Percentiles rank a stretch among this genome's conserved stretches.
Evolutionary conservation across 1,140 invertebrate species (phyloP).

Genomic region (Drosophila repletoides): DNA sequence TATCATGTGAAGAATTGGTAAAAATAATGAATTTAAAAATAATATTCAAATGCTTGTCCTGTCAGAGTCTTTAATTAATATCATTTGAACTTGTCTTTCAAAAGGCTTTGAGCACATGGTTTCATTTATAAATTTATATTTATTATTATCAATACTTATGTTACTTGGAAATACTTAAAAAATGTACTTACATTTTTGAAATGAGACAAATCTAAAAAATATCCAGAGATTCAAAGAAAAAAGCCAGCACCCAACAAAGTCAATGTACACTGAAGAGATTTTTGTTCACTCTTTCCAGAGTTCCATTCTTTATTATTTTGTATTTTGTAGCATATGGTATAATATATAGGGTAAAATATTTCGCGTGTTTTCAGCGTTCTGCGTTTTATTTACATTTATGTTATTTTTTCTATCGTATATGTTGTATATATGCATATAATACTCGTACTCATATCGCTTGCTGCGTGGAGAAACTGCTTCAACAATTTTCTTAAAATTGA

Average conservation of each 20-base stretch:
- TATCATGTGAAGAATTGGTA: too few relatives aligned
- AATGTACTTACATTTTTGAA: too few relatives aligned
- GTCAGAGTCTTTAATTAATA: too few relatives aligned
- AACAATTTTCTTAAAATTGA: slow-evolving; percentile 50
- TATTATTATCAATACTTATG: too few relatives aligned
- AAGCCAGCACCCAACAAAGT: not conserved
- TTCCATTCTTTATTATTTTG: slow-evolving; percentile 55
- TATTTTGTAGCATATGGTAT: slow-evolving; percentile 43
- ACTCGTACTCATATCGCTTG: slow-evolving; percentile 31
- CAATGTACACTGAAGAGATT: not conserved
- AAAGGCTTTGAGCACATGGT: too few relatives aligned
- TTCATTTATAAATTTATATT: too few relatives aligned
- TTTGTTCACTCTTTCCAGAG: slow-evolving; percentile 60
- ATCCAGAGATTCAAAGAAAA: not conserved
- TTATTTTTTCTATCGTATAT: slow-evolving; percentile 52
- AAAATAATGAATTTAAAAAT: too few relatives aligned
- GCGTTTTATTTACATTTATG: slow-evolving; percentile 70
- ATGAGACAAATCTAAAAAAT: too few relatives aligned
- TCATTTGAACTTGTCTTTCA: too few relatives aligned
- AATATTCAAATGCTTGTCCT: too few relatives aligned
- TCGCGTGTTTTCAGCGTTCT: slow-evolving; percentile 47
- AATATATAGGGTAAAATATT: slow-evolving; percentile 68
- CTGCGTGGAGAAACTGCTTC: slow-evolving; percentile 25
- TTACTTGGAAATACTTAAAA: too few relatives aligned
- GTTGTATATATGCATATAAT: slow-evolving; percentile 31